Percentiles rank a stretch among this genome's conserved stretches.
Evolutionary conservation across 1,140 invertebrate species (phyloP).

Genomic region (Diachasma alloeum): DNA sequence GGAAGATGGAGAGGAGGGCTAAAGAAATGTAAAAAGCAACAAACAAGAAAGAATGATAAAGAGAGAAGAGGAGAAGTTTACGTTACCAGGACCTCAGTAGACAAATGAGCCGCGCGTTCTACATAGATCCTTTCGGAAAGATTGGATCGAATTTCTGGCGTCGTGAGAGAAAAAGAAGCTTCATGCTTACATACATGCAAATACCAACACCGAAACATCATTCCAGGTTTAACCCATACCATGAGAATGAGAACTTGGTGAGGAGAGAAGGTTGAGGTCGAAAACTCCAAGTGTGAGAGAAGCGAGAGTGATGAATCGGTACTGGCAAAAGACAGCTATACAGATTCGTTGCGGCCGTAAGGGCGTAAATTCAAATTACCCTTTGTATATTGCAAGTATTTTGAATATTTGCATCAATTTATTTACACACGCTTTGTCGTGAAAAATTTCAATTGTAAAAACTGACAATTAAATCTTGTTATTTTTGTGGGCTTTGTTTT

Average conservation of each 20-base stretch:
- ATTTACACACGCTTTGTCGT: too few relatives aligned
- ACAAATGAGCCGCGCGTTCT: conserved; percentile 62
- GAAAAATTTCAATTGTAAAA: too few relatives aligned
- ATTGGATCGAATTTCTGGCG: conserved; percentile 62
- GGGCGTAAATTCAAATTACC: background rate
- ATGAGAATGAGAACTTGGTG: background rate
- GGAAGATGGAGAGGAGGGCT: background rate
- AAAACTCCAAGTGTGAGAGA: conserved; percentile 32
- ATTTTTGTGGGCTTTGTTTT: background rate
- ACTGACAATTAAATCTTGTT: too few relatives aligned
- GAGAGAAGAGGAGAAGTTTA: conserved; percentile 48
- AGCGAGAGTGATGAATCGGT: conserved; percentile 52
- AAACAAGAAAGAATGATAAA: conserved; percentile 8
- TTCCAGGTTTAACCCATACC: background rate
- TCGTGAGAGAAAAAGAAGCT: conserved; percentile 51
- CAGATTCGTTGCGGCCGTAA: conserved; percentile 11
- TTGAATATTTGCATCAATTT: too few relatives aligned
- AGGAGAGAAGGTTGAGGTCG: background rate
- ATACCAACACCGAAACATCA: conserved; percentile 5
- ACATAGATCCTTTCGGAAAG: conserved; percentile 58
- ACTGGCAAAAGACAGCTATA: conserved; percentile 30
- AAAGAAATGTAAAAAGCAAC: conserved; percentile 23
- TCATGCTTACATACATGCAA: conserved; percentile 20
- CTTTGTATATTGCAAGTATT: background rate
- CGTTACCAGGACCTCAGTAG: conserved; percentile 47